Base-by-base conservation (phyloP, 2,888 invertebrate species). In the Lepidocyrtinus sp. region DNA sequence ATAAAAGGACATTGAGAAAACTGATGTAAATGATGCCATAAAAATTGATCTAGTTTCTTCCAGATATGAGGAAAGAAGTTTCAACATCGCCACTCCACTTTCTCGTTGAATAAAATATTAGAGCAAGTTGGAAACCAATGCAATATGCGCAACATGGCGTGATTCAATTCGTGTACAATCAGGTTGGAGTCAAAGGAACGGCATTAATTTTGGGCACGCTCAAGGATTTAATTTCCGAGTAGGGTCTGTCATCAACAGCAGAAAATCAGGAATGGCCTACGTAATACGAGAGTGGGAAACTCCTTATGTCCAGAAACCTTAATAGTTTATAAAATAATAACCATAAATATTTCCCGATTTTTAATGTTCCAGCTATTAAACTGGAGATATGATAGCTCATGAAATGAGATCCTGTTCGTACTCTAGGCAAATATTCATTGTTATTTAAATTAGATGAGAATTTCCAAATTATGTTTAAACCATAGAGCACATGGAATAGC, bases 201-300 rank as follows among this genome's bases (percentile, higher is more conserved):
- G 12, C 36, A 12, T 36, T 36, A 5, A 36, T 36, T 36, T 36
- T 36, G 36, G 36, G 36, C 5, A 36, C 36, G 36, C 36, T 36
- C 36, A 36, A 36, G 50, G 76, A 71, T 76, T 71, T 76, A 76
- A 76, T 76, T 76, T 76, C 76, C 76, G 76, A 70, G 76, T 59
- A 63, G 76, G 71, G 76, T 69, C 69, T 75, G 75, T 50, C 75
- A 75, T 69, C 63, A 67, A 36, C 36, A 36, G 12, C 36, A 36
- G 12, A 36, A 36, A 5, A 36, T 12, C 36, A 12, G 12, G 36
- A 36, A 12, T 7, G 36, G n/a, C n/a, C n/a, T n/a, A n/a, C n/a
- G n/a, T n/a, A n/a, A n/a, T n/a, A n/a, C 12, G 36, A 36, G 36
- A 36, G 36, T 36, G 36, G 12, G 36, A 36, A 12, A 5, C 36